Evolutionary conservation across 2,113 vertebrate genomes (phyloP).

Genomic region (Delphinapterus leucas): DNA sequence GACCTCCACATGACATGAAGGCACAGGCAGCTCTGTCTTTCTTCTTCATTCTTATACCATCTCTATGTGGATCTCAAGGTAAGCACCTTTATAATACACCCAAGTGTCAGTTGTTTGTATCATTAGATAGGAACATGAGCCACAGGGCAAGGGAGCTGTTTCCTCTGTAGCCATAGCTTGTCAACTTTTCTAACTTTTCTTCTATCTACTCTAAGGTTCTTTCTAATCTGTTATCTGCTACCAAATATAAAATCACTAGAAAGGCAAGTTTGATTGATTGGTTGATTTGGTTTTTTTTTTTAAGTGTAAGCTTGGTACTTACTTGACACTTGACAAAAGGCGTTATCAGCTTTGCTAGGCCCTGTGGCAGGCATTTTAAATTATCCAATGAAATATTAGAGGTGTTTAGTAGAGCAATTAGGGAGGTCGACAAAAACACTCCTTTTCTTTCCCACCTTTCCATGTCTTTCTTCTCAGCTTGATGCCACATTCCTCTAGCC

Average conservation of each 20-base stretch:
- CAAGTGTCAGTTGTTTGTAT: background rate
- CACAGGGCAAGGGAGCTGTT: background rate
- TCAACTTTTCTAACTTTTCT: background rate
- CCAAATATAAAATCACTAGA: conserved; percentile 14
- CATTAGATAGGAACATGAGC: background rate
- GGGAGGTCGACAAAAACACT: background rate
- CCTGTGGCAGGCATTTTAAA: background rate
- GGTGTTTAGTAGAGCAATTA: background rate
- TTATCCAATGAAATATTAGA: background rate
- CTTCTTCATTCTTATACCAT: background rate
- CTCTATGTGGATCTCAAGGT: background rate
- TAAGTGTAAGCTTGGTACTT: background rate
- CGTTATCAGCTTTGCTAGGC: background rate
- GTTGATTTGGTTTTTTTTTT: background rate
- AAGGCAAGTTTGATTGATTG: background rate
- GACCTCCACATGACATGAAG: background rate
- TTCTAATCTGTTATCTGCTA: conserved; percentile 4
- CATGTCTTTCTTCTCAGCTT: background rate
- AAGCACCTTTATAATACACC: background rate
- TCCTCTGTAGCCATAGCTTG: background rate
- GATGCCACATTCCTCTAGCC: background rate
- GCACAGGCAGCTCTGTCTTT: background rate
- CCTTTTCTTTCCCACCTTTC: background rate
- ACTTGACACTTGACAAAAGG: background rate
- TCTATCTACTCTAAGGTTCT: background rate